These are phyloP conservation scores for Cyprinodon variegatus DNA, from an alignment of 2,113 vertebrate species.

Conservation along the genomic window DNA sequence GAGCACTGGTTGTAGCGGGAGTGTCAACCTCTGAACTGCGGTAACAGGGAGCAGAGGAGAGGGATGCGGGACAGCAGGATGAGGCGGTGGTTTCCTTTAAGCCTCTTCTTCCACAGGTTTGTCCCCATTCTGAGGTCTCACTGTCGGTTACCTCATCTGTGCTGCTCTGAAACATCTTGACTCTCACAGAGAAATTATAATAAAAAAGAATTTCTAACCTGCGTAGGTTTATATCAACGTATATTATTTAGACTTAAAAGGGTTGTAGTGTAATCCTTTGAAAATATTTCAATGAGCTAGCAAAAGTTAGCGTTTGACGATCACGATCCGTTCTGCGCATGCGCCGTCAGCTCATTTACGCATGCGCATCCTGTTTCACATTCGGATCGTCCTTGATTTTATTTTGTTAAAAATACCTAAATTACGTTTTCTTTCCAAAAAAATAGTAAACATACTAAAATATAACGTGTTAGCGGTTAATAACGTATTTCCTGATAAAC, in stretches of 20 bases:
- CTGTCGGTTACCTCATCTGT: slow-evolving; percentile 65
- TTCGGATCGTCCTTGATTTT: too few species aligned
- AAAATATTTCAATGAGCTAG: neutral
- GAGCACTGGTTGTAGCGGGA: slow-evolving; percentile 15
- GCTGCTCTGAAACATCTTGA: slow-evolving; percentile 67
- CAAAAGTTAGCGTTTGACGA: neutral
- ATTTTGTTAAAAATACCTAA: too few species aligned
- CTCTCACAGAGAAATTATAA: neutral
- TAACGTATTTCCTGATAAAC: too few species aligned
- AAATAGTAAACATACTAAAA: too few species aligned
- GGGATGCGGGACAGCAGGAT: slow-evolving; percentile 12
- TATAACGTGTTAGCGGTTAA: too few species aligned
- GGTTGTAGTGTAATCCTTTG: neutral
- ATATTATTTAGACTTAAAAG: neutral
- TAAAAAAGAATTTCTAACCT: rapidly evolving
- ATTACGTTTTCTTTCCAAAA: too few species aligned
- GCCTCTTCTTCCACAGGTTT: slow-evolving; percentile 4
- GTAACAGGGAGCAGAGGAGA: slow-evolving; percentile 33
- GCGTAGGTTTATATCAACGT: neutral
- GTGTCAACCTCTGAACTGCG: slow-evolving; percentile 21
- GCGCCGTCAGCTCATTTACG: neutral
- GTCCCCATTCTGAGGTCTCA: slow-evolving; percentile 32
- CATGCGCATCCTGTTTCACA: too few species aligned
- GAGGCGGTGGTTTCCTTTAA: slow-evolving; percentile 11
- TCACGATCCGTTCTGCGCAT: slow-evolving; percentile 7